phyloP scores from a whole-genome alignment of 2,797 vertebrate genomes.

The Spinibarbus caldwelli region DNA sequence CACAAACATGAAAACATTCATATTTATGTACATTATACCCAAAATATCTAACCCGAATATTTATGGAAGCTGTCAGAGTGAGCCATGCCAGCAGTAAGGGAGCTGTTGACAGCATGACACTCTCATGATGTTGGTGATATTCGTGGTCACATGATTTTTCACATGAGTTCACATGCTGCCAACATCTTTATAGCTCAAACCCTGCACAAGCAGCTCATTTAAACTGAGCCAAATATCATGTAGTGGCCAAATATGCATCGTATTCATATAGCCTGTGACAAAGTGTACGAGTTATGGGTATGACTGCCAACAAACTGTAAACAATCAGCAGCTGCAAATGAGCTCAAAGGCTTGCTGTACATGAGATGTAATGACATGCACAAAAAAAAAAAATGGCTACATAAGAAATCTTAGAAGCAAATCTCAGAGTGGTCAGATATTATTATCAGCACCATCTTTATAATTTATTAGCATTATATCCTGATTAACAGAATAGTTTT shows the following conservation, averaged over 20 bases:
- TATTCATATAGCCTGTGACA: background rate
- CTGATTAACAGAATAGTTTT: no score
- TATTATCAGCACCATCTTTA: no score
- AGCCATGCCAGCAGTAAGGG: slow-evolving; percentile 41
- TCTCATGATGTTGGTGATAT: slow-evolving; percentile 54
- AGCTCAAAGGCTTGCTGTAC: background rate
- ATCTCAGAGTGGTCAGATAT: background rate
- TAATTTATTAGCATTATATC: no score
- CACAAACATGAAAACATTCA: background rate
- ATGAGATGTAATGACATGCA: background rate
- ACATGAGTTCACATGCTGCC: slow-evolving; percentile 36
- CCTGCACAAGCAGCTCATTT: background rate
- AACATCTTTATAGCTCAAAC: slow-evolving; percentile 39
- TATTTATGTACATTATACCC: background rate
- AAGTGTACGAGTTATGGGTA: background rate
- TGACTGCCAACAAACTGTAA: background rate
- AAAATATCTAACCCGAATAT: slow-evolving; percentile 38
- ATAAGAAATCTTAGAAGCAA: background rate
- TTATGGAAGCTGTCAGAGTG: slow-evolving; percentile 51
- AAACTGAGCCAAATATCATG: background rate
- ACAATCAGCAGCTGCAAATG: background rate
- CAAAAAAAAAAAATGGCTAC: background rate
- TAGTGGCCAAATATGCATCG: background rate
- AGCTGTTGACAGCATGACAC: slow-evolving; percentile 43
- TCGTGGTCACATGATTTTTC: slow-evolving; percentile 26